Base-by-base conservation (phyloP, 2,113 vertebrate species). In the Amphiprion ocellaris region DNA sequence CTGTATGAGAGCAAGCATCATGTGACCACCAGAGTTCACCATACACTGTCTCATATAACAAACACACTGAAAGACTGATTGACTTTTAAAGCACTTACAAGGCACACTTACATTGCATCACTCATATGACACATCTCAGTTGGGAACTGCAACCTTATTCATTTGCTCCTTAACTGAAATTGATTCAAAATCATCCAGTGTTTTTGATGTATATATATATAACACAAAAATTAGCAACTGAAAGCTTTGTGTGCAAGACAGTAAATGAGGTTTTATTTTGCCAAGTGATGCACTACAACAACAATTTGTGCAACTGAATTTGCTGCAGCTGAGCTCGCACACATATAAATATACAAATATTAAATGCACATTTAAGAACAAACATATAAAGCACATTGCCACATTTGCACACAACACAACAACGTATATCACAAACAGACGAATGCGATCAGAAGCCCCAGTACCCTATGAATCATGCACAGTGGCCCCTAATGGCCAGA, bases 371-470 rank as follows among this genome's bases (percentile, higher is more conserved):
- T 49, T 62, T 28, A 65, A 44, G 54, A 33, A 12, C 54, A 58
- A 58, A 64, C 21, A 60, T 47, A 23, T 33, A 63, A 74, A 41
- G 62, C 50, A 41, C 33, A 58, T 21, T 30, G 46, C 16, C 2
- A 52, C 41, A 61, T 64, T 63, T 63, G 21, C 62, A 46, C 52
- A 63, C 21, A 16, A 14, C 53, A 76, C 52, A 59, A 12, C 4
- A 39, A 64, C 53, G 59, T 64, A 60, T 68, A 59, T 39, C 39
- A 65, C 37, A 81, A 62, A 83, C 37, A 81, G 73, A 86, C 85
- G 95, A 94, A 89, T 92, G 90, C 92, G 94, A 93, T 92, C 89
- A 94, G 91, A 90, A 93, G 62, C 90, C 88, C 91, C 94, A 89
- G 95, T 46, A 90, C 70, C 49, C 65, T 6, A 28, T 72, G 53